These are phyloP conservation scores for Columba livia DNA, from an alignment of 2,113 vertebrate species.

Conservation along the genomic window DNA sequence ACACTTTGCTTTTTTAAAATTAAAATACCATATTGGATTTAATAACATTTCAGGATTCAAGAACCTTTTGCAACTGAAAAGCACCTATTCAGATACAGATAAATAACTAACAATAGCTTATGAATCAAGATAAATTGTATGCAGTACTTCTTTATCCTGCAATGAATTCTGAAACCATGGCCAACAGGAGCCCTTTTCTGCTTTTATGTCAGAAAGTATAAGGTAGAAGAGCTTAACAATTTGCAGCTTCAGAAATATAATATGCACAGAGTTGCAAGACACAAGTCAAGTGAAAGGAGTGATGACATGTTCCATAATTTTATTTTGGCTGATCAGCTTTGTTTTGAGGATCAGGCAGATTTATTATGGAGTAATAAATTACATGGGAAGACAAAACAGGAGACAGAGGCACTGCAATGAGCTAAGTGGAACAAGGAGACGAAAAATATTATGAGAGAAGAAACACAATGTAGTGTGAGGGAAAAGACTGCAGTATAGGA, in stretches of 20 bases:
- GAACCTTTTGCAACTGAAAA: background rate
- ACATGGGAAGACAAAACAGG: background rate
- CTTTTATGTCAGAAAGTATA: background rate
- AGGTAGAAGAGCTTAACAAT: background rate
- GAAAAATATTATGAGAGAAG: background rate
- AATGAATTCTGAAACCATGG: background rate
- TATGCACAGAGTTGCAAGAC: accelerated
- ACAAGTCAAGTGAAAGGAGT: background rate
- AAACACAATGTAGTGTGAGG: background rate
- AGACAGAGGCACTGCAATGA: background rate
- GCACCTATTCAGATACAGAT: background rate
- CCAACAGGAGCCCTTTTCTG: background rate
- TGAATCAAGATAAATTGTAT: background rate
- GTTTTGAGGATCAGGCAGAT: background rate
- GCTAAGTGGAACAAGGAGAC: background rate
- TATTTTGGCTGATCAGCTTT: background rate
- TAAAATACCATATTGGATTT: background rate
- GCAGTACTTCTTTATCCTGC: background rate
- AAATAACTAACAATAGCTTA: background rate
- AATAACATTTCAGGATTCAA: background rate
- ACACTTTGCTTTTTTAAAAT: background rate
- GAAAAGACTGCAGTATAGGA: background rate
- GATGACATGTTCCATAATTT: background rate
- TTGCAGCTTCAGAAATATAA: background rate
- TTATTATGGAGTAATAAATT: background rate